Percentiles rank a stretch among this genome's conserved stretches.
These are phyloP conservation scores for Hydraecia micacea DNA, from an alignment of 2,888 invertebrate genomes.

Conservation along the genomic window DNA sequence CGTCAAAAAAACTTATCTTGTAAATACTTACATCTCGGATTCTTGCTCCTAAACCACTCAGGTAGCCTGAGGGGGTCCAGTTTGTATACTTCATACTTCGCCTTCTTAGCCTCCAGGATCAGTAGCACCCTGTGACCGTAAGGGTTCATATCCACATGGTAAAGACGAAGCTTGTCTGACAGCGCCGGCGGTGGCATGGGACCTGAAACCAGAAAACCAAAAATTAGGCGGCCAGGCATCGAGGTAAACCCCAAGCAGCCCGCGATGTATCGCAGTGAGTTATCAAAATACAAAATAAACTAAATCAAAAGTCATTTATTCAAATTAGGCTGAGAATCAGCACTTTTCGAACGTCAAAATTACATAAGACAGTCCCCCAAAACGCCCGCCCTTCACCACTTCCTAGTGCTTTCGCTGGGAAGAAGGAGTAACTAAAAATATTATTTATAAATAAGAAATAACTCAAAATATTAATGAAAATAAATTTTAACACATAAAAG, in stretches of 20 bases:
- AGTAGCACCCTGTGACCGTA: constrained; percentile 91
- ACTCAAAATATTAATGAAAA: too few species aligned
- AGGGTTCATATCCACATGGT: constrained; percentile 92
- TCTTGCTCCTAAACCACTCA: constrained; percentile 91
- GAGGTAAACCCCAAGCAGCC: neutral
- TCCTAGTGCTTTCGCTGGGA: too few species aligned
- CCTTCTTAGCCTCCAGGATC: constrained; percentile 91
- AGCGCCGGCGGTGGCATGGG: constrained; percentile 83
- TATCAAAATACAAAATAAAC: too few species aligned
- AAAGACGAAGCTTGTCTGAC: constrained; percentile 90
- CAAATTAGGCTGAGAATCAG: neutral
- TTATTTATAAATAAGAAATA: too few species aligned
- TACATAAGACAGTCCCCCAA: neutral
- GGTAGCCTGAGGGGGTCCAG: constrained; percentile 90
- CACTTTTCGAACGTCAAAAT: neutral
- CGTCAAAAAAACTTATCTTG: neutral
- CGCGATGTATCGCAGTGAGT: neutral
- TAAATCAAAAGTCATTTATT: too few species aligned
- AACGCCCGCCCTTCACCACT: too few species aligned
- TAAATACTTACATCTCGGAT: constrained; percentile 85
- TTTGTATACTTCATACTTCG: constrained; percentile 90
- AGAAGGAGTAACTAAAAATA: too few species aligned
- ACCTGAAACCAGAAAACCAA: constrained; percentile 77
- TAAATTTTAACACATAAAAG: too few species aligned
- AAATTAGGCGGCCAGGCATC: neutral